Base-by-base conservation (phyloP, 2,113 vertebrate species). In the Stomatorhinus ivindoensis region DNA sequence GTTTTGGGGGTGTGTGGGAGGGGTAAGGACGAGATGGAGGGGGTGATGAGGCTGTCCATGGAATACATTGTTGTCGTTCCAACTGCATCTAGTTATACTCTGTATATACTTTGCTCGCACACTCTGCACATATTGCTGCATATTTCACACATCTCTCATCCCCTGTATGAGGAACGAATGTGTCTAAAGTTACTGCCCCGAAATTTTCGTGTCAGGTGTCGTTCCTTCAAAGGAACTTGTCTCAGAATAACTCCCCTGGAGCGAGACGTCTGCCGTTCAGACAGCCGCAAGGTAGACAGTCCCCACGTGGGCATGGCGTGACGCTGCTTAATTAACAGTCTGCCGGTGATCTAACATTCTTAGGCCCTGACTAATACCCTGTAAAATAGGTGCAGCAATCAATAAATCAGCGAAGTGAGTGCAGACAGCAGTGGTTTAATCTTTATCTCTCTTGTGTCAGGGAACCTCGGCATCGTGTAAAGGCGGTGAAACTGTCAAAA, bases 71-170 rank as follows among this genome's bases (percentile, higher is more conserved):
- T 69, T 69, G 61, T 69, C 61, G 10, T 69, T 69, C 61, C 61
- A 69, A 13, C 61, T 13, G 61, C 61, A 69, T 69, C 61, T 69
- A 69, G 61, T 69, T 69, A 69, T 69, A 3, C 13, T 13, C n/a
- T 46, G 48, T n/a, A 51, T 51, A 35, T 46, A 86, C 46, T 51
- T 27, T 86, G 84, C 27, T 13, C 21, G 44, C 84, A n/a, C 46
- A 85, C 82, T 85, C 82, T 48, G 21, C 82, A n/a, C 82, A 85
- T 85, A 85, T 46, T 21, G 21, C 39, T 85, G 82, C 44, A 85
- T 47, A 48, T 24, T 50, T n/a, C 44, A 46, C 83, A n/a, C 47
- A 27, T 21, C 47, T 86, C 47, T 86, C 83, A 86, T 46, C 82
- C 21, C 19, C 46, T 48, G 35, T 10, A 27, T 85, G 46, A 48